Base-by-base conservation (phyloP, 2,888 invertebrate genomes). In the Napeogenes sylphis region DNA sequence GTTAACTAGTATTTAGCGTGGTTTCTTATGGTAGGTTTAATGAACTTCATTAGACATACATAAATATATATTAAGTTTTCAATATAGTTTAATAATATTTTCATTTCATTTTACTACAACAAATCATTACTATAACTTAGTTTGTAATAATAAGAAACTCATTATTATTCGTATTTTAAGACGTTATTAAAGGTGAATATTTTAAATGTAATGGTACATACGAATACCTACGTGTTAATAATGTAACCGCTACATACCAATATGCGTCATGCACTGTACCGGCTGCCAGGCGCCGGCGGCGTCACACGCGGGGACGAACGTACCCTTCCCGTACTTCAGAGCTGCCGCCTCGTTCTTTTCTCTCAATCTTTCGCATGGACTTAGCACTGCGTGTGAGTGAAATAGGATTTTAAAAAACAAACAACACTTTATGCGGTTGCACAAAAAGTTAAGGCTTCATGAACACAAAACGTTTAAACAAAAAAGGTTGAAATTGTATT, bases 271-370 rank as follows among this genome's bases (percentile, higher is more conserved):
- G 78, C 97, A 97, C 80, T 97, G 97, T 13, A 96, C 93, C 0
- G 95, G 90, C 73, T 95, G 94, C 96, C 96, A 97, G 38, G 92
- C 93, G 0, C 96, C 96, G 12, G 92, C 93, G 1, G 92, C 87
- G 75, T 95, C 95, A 73, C 96, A 97, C 60, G 93, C 92, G 0
- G 96, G 97, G 66, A 95, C 91, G 81, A 97, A 97, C 0, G 94
- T 94, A 0, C 94, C 93, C 74, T 94, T 94, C 62, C 94, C 94
- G 70, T 94, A 93, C 63, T 94, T 92, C 77, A 94, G 92, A 0
- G 95, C 93, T 0, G 93, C 94, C 62, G 93, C 92, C 67, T 94
- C 92, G 77, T 96, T 97, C 81, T 95, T 95, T 75, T 96, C 94
- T 4, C 95, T 91, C 0, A 96, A 85, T 54, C 95, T 91, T 78